A percentile compares a stretch with the other conserved stretches of the same genome.
These are phyloP conservation scores for Spodoptera litura DNA, from an alignment of 1,140 invertebrate species.

Conservation along the genomic window DNA sequence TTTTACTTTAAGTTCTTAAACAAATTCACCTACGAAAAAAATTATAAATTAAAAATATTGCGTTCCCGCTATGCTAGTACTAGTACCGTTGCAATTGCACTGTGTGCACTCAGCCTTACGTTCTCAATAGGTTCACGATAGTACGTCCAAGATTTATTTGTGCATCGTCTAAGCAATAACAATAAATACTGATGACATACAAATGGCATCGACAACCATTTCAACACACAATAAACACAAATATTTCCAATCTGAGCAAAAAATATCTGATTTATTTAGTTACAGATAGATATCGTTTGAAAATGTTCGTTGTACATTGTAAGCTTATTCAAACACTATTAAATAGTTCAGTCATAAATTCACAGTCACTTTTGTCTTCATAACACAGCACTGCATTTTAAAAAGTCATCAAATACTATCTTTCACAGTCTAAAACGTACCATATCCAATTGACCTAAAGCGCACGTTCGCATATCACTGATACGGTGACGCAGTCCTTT, in stretches of 20 bases:
- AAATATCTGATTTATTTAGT: too few species aligned
- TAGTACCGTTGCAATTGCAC: background rate
- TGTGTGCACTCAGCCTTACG: background rate
- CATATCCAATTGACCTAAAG: background rate
- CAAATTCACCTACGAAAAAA: too few species aligned
- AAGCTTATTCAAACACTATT: background rate
- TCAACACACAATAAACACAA: too few species aligned
- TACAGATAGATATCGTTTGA: too few species aligned
- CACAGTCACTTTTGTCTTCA: background rate
- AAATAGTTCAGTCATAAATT: background rate
- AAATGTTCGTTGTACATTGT: too few species aligned
- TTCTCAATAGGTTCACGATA: background rate
- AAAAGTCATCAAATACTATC: constrained; percentile 14
- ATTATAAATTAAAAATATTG: too few species aligned
- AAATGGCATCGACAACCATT: background rate
- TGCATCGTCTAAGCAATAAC: background rate
- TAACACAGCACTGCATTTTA: constrained; percentile 22
- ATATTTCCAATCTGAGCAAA: too few species aligned
- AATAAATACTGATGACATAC: background rate
- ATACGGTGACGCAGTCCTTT: constrained; percentile 43
- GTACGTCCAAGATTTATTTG: background rate
- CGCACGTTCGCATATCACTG: constrained; percentile 40
- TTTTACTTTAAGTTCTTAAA: too few species aligned
- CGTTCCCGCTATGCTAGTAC: too few species aligned
- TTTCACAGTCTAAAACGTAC: constrained; percentile 1